phyloP scores from a whole-genome alignment of 2,113 vertebrate species.

The Alosa alosa region DNA sequence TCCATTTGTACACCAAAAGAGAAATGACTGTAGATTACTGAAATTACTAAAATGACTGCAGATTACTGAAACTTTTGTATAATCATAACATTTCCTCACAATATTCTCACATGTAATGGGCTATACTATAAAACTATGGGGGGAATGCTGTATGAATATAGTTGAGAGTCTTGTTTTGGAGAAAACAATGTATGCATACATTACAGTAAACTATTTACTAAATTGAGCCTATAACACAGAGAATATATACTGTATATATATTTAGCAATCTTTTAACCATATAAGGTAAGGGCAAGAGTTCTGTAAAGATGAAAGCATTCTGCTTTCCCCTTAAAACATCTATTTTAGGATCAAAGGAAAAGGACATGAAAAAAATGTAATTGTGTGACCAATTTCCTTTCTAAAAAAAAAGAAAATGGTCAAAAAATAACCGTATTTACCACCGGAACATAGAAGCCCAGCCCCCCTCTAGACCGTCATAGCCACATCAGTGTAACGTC shows the following conservation, averaged over 20 bases:
- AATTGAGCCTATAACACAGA: neutral
- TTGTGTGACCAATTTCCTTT: neutral
- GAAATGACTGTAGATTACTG: neutral
- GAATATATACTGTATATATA: neutral
- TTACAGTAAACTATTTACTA: neutral
- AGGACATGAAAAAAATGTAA: neutral
- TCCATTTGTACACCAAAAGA: neutral
- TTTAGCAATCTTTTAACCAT: neutral
- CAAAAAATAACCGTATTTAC: neutral
- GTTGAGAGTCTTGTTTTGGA: neutral
- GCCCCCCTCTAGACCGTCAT: neutral
- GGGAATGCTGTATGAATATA: neutral
- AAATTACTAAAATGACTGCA: neutral
- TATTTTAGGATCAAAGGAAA: neutral
- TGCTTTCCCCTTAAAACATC: neutral
- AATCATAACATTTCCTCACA: neutral
- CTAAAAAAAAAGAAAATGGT: neutral
- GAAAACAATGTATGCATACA: neutral
- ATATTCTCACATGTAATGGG: neutral
- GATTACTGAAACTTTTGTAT: neutral
- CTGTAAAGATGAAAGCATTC: conserved; percentile 5
- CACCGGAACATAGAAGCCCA: neutral
- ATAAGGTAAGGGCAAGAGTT: neutral
- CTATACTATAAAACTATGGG: neutral
- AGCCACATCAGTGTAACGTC: conserved; percentile 13